phyloP scores from a whole-genome alignment of 2,797 vertebrate genomes.

The Aeoliscus strigatus region DNA sequence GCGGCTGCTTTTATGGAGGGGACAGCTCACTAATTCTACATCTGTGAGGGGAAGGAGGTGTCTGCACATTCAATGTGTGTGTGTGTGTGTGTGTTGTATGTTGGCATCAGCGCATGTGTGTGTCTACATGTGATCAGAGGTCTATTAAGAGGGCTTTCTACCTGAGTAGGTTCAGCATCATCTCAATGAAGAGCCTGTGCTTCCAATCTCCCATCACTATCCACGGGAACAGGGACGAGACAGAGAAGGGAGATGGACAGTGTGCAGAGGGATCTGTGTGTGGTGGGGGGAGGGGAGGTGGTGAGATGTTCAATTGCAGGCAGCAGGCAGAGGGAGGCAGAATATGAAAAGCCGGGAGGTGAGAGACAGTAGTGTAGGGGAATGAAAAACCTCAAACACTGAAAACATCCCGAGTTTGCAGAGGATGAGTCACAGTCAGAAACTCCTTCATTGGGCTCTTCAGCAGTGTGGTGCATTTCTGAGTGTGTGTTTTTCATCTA shows the following conservation, averaged over 20 bases:
- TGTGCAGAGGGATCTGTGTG: constrained; percentile 14
- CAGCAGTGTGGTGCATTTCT: constrained; percentile 1
- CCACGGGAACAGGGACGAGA: constrained; percentile 35
- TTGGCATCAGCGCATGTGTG: constrained; percentile 27
- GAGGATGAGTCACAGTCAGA: constrained; percentile 40
- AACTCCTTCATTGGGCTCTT: constrained; percentile 31
- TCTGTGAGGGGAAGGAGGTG: constrained; percentile 11
- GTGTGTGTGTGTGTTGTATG: constrained; percentile 17
- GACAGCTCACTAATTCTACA: constrained; percentile 23
- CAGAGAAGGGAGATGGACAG: constrained; percentile 13
- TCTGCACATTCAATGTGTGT: constrained; percentile 12
- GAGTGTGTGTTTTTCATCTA: constrained; percentile 3
- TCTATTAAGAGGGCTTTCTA: constrained; percentile 71
- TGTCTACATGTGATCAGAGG: constrained; percentile 37
- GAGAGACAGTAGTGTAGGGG: constrained; percentile 10
- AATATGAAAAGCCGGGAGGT: constrained; percentile 10
- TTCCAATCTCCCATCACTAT: constrained; percentile 65
- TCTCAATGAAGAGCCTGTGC: constrained; percentile 69
- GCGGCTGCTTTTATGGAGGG: constrained; percentile 10
- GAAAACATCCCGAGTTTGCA: constrained; percentile 11
- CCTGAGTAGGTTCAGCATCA: constrained; percentile 65
- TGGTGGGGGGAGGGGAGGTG: constrained; percentile 13
- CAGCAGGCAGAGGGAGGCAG: constrained; percentile 10
- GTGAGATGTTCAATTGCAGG: constrained; percentile 9
- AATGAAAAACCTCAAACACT: constrained; percentile 7